Base-by-base conservation (phyloP, 1,140 invertebrate genomes). In the Carposina sasakii region DNA sequence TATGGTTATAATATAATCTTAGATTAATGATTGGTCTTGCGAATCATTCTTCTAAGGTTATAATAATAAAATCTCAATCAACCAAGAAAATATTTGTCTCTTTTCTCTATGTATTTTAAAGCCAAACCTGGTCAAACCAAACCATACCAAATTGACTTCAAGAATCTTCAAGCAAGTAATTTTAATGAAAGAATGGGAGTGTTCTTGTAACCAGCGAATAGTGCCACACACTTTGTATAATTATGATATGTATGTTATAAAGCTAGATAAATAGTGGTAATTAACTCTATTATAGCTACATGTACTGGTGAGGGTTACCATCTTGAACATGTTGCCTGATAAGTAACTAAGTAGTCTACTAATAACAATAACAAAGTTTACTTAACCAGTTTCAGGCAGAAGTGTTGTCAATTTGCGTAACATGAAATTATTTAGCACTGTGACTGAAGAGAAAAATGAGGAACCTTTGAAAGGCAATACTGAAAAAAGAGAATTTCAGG, bases 401-500 rank as follows among this genome's bases (percentile, higher is more conserved):
- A 39, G 19, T 44, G 39, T n/a, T 12, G 51, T 46, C 42, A 61
- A 12, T 28, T 24, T 21, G 26, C 41, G 23, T n/a, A 37, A 37
- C 17, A 24, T 30, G 22, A 62, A 44, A 50, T 43, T 57, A 12
- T 81, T 64, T 39, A 76, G 64, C 48, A 75, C 71, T 21, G 67
- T 54, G 13, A 68, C 70, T 26, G 69, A 76, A 60, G 58, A 76
- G 40, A 58, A 73, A 45, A 51, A 64, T 20, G 47, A 40, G 22
- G 89, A 91, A 67, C 88, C 87, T 66, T 36, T 85, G 12, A 89
- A 85, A 78, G 88, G 89, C 76, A 76, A 64, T 45, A 57, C 69
- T 19, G 85, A 86, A 34, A 91, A 89, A 63, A 90, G 91, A 84
- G 93, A 98, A 81, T 99, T 99, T 77, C 95, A 98, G 77, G 97